Evolutionary conservation across 2,888 invertebrate genomes (phyloP), one percentile per base, ranked within the genome.

Genomic region (Venustoraphidia nigricollis): DNA sequence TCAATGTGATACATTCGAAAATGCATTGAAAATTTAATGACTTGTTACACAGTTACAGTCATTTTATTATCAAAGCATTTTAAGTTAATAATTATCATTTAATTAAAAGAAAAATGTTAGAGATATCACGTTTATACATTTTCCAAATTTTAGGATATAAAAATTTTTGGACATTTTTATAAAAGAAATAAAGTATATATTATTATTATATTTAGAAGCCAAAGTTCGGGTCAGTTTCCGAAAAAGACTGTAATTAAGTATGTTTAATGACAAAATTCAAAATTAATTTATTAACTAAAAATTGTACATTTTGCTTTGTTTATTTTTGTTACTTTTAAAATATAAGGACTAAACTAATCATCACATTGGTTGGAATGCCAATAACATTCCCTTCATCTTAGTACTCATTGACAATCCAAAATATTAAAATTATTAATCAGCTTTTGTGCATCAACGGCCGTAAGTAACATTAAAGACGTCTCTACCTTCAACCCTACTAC

Each of bases 211-310:
- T 49, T 44, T 49, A 50, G 48, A 62, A 64, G 66, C 66, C 66
- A 72, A 73, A 69, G 72, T 74, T 76, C 77, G 71, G 77, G 77
- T 77, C 76, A 73, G 72, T 71, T 73, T 72, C 72, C 67, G 59
- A 72, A 65, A 76, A 77, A 34, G 46, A 35, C 13, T 75, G 71
- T 72, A 74, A 76, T 75, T 75, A 76, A 76, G 74, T 75, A 72
- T 70, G 65, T 64, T 63, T 9, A 37, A 58, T 42, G 17, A 47
- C 38, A 47, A 49, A 45, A 49, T 46, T 34, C 46, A 46, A 50
- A 46, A 46, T 46, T 46, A 62, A 58, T 63, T 63, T 64, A 60
- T 65, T 65, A 65, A 66, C 64, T 64, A 62, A 64, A 65, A 65
- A 9, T 14, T 14, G 40, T 9, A 9, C 40, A 14, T 60, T 61